Percentiles rank a stretch among this genome's conserved stretches.
Evolutionary conservation across 2,888 invertebrate genomes (phyloP).

Genomic region (Pantelozetes paolii): DNA sequence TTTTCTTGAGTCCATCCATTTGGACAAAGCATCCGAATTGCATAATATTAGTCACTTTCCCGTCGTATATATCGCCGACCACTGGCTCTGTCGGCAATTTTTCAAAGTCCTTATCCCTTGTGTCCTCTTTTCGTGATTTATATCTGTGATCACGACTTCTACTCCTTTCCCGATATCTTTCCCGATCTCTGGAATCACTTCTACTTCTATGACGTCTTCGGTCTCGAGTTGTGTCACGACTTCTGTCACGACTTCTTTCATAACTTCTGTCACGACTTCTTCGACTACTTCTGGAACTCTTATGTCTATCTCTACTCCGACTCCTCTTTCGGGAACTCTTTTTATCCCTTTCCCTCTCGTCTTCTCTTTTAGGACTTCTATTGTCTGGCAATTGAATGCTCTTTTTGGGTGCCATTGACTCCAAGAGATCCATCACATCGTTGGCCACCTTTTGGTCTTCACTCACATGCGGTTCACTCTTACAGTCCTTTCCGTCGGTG

Average conservation of each 20-base stretch:
- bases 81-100: slow-evolving; percentile 56
- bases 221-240: slow-evolving; percentile 49
- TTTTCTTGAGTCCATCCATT: slow-evolving; percentile 78
- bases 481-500: slow-evolving; percentile 37
- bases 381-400: background rate
- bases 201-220: slow-evolving; percentile 39
- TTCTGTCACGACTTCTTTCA: slow-evolving; percentile 44
- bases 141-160: slow-evolving; percentile 46
- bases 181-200: slow-evolving; percentile 46
- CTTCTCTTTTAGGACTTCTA: slow-evolving; percentile 38
- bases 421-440: slow-evolving; percentile 36
- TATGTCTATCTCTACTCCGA: slow-evolving; percentile 41
- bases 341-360: background rate
- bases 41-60: slow-evolving; percentile 89
- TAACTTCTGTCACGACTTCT: slow-evolving; percentile 42
- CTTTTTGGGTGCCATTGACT: slow-evolving; percentile 26
- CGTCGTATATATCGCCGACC: slow-evolving; percentile 71
- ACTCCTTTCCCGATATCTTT: slow-evolving; percentile 50
- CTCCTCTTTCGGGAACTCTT: slow-evolving; percentile 41
- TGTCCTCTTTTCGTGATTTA: slow-evolving; percentile 47
- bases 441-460: slow-evolving; percentile 23
- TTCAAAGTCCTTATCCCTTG: slow-evolving; percentile 46
- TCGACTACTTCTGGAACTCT: background rate
- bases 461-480: background rate
- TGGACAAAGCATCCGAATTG: slow-evolving; percentile 98